Evolutionary conservation across 2,888 invertebrate species (phyloP).

Genomic region (Masnerella sp.): DNA sequence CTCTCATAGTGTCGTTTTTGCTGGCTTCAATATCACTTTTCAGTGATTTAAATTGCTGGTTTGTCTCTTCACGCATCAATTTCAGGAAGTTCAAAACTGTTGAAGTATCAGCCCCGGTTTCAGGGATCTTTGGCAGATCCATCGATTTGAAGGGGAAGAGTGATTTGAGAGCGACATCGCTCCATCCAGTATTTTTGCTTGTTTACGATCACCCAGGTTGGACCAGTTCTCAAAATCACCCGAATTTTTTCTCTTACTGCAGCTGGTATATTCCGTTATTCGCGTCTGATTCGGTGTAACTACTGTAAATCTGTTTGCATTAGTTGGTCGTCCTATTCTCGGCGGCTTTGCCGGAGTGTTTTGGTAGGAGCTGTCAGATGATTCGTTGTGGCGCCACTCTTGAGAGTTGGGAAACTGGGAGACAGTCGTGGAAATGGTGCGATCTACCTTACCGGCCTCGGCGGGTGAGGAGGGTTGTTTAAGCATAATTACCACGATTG

Average conservation of each 20-base stretch:
- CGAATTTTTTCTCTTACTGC: background rate
- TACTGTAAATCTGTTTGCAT: background rate
- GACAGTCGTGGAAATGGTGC: background rate
- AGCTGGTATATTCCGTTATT: background rate
- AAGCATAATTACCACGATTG: background rate
- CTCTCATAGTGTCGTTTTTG: slow-evolving; percentile 1
- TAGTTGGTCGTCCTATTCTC: background rate
- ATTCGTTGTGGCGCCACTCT: background rate
- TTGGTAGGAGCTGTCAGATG: slow-evolving; percentile 3
- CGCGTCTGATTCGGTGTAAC: background rate
- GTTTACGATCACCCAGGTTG: background rate
- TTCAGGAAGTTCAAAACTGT: background rate
- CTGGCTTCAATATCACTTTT: slow-evolving; percentile 1
- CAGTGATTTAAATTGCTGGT: background rate
- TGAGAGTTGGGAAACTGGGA: background rate
- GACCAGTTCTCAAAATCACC: background rate
- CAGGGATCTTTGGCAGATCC: too few species aligned
- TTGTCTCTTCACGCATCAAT: background rate
- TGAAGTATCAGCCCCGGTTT: background rate
- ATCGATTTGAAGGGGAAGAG: too few species aligned
- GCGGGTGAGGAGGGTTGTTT: background rate
- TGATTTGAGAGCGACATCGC: too few species aligned
- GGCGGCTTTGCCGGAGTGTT: background rate
- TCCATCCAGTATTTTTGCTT: background rate
- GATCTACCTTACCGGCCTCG: background rate